Evolutionary conservation across 2,797 vertebrate genomes (phyloP).

Genomic region (Orientallactaga sibirica): DNA sequence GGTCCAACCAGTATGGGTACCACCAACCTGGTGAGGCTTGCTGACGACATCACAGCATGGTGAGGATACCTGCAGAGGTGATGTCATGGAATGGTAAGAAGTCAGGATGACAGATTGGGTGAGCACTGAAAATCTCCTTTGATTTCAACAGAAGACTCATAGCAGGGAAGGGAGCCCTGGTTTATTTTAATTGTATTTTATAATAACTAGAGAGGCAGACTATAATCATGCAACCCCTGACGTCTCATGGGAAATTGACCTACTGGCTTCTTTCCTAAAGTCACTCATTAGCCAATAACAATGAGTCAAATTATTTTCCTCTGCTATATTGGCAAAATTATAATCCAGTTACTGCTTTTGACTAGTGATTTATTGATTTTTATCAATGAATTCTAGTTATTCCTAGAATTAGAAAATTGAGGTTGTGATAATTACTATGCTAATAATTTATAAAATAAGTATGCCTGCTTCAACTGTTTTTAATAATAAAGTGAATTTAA

Average conservation of each 20-base stretch:
- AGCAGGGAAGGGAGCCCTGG: slow-evolving; percentile 25
- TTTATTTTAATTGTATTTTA: slow-evolving; percentile 39
- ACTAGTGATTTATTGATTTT: background rate
- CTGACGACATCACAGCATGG: background rate
- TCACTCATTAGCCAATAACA: background rate
- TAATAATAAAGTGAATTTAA: background rate
- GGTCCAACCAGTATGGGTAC: background rate
- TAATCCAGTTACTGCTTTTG: background rate
- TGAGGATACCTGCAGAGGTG: background rate
- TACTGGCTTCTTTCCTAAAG: slow-evolving; percentile 32
- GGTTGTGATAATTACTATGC: slow-evolving; percentile 23
- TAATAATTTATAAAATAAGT: slow-evolving; percentile 1
- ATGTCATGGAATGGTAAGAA: background rate
- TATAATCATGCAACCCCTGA: background rate
- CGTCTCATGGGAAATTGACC: slow-evolving; percentile 31
- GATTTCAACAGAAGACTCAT: background rate
- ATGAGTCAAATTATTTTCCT: slow-evolving; percentile 40
- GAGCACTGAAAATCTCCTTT: slow-evolving; percentile 3
- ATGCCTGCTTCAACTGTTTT: background rate
- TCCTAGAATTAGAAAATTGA: background rate
- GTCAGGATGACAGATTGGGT: background rate
- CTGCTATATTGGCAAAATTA: slow-evolving; percentile 37
- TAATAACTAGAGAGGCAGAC: slow-evolving; percentile 1
- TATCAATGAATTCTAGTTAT: slow-evolving; percentile 23
- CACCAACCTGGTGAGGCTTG: background rate